These are phyloP conservation scores for Bemisia tabaci DNA, from an alignment of 1,140 invertebrate genomes.

Conservation along the genomic window DNA sequence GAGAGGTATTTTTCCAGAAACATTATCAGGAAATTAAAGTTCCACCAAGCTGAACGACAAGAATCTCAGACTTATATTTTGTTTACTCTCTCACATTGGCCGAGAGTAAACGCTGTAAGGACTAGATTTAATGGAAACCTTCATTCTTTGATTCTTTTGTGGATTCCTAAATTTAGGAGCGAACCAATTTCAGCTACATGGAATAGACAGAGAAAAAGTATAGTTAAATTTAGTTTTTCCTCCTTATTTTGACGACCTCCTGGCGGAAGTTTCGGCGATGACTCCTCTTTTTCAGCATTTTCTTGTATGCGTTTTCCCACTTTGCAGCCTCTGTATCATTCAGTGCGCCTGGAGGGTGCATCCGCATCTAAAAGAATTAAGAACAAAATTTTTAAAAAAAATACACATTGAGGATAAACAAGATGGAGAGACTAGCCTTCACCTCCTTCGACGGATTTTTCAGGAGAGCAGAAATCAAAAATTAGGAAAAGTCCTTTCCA, in stretches of 20 bases:
- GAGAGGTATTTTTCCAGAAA: no score
- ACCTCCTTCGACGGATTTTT: no score
- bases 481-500: no score
- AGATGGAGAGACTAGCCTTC: no score
- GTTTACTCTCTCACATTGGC: neutral
- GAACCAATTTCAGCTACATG: neutral
- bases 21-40: no score
- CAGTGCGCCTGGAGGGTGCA: constrained; percentile 45
- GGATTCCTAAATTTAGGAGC: no score
- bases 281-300: constrained; percentile 16
- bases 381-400: no score
- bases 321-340: constrained; percentile 15
- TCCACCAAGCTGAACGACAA: neutral
- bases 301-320: constrained; percentile 19
- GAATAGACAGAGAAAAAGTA: neutral
- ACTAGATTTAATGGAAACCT: neutral
- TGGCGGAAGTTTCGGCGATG: neutral
- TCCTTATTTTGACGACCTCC: neutral
- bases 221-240: neutral
- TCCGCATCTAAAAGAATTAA: constrained; percentile 40
- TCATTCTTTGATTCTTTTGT: neutral
- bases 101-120: neutral
- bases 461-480: no score
- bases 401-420: no score
- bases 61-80: neutral